phyloP scores from a whole-genome alignment of 2,888 invertebrate genomes.

The Torymus tubicola region DNA sequence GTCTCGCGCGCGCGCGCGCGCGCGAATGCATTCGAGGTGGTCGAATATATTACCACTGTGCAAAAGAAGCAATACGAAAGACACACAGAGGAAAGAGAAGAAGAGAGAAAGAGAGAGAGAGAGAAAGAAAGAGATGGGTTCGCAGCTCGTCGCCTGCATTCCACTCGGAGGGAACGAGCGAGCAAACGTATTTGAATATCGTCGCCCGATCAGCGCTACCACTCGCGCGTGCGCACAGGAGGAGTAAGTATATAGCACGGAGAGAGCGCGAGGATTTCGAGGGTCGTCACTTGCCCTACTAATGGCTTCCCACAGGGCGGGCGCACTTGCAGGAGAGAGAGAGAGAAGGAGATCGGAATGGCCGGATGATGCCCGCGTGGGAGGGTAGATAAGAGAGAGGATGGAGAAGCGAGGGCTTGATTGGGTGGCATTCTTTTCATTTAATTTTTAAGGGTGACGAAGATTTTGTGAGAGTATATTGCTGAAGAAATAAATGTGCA shows the following conservation, averaged over 20 bases:
- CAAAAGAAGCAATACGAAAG: not conserved
- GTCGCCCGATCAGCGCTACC: slow-evolving; percentile 46
- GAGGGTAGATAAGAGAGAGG: not conserved
- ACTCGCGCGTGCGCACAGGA: too few species aligned
- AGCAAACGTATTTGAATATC: slow-evolving; percentile 70
- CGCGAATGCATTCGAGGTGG: slow-evolving; percentile 47
- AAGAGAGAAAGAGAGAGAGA: too few species aligned
- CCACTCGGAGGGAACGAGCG: slow-evolving; percentile 57
- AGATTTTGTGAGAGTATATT: too few species aligned
- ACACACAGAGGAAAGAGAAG: too few species aligned
- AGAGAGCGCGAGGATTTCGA: slow-evolving; percentile 21
- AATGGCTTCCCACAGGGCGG: slow-evolving; percentile 3
- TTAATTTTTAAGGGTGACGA: too few species aligned
- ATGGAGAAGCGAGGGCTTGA: too few species aligned
- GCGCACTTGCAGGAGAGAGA: not conserved
- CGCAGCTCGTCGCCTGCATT: slow-evolving; percentile 64
- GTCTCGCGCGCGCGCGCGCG: slow-evolving; percentile 8
- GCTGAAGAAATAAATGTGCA: too few species aligned
- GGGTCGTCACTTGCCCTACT: slow-evolving; percentile 34
- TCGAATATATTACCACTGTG: slow-evolving; percentile 37
- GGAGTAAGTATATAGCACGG: slow-evolving; percentile 32
- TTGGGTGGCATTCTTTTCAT: too few species aligned
- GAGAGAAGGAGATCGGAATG: too few species aligned
- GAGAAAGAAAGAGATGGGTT: too few species aligned
- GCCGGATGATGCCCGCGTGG: not conserved